Evolutionary conservation across 2,888 invertebrate genomes (phyloP), one percentile per base, ranked within the genome.

Genomic region (Temnothorax ravouxi): DNA sequence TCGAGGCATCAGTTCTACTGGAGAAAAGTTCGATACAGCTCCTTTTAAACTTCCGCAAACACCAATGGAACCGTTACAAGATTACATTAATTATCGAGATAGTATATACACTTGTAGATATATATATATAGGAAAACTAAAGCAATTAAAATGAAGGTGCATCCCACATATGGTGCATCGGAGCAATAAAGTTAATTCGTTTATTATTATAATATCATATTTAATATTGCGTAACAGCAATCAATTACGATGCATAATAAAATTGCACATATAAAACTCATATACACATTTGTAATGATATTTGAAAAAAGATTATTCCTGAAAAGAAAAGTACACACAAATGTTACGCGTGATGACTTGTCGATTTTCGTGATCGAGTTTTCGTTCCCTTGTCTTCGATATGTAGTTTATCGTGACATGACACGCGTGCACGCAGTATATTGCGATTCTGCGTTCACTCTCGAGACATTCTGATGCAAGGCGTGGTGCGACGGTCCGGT

Each of bases 381-480:
- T 56, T 38, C 54, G 38, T 80, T 80, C 38, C 50, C 79, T 61
- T 21, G 59, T 61, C n/a, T 59, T 52, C 54, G 47, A 61, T 66
- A 74, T 59, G 71, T 50, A 79, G 85, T 84, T 79, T 75, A 84
- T 86, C 81, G 67, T 21, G 69, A 15, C 5, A 52, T 59, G 84
- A 85, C 81, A 86, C 47, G 69, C 80, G 62, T 83, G 85, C 44
- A 84, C 86, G 87, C 86, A 86, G 81, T 84, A 86, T 86, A 86
- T 86, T 83, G 72, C 82, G 90, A 90, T 85, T 90, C 87, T 88
- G 87, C 87, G 90, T 88, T 89, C 88, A 84, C 91, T 91, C 85
- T 86, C 83, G 77, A 83, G 80, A 82, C 91, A 91, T 91, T 91
- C 91, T 91, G 91, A 89, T 91, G 88, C 89, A 91, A 91, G 91